A percentile compares a stretch with the other conserved stretches of the same genome.
phyloP scores from a whole-genome alignment of 2,888 invertebrate genomes.

The Girardia tigrina region DNA sequence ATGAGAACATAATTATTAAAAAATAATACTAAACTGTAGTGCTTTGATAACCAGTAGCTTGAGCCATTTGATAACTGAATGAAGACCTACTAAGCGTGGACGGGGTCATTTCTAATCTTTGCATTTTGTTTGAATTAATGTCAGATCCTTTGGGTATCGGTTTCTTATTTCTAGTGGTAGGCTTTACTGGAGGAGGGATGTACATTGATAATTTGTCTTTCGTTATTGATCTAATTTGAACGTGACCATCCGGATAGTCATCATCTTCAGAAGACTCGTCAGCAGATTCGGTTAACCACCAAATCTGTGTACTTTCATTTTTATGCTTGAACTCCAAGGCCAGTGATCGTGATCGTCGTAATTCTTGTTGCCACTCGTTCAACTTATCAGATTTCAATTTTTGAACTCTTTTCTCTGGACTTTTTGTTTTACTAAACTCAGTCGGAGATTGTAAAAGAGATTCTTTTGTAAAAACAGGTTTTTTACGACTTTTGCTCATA shows the following conservation, averaged over 20 bases:
- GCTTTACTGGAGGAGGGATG: neutral
- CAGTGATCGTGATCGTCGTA: neutral
- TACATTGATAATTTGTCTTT: neutral
- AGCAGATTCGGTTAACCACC: neutral
- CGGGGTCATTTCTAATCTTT: neutral
- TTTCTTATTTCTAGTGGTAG: neutral
- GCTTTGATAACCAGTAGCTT: neutral
- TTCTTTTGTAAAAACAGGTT: neutral
- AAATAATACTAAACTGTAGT: too few relatives aligned
- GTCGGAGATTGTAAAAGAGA: too few relatives aligned
- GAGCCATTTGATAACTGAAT: slow-evolving; percentile 8
- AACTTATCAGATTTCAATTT: too few relatives aligned
- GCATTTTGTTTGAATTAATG: neutral
- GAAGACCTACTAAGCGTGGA: neutral
- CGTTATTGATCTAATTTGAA: neutral
- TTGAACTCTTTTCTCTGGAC: too few relatives aligned
- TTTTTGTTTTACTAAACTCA: too few relatives aligned
- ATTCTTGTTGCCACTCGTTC: neutral
- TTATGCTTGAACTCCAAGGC: neutral
- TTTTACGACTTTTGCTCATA: neutral
- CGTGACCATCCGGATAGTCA: neutral
- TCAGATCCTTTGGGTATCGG: neutral
- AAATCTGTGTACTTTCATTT: slow-evolving; percentile 7
- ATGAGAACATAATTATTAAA: too few relatives aligned
- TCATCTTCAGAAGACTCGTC: neutral